Conservation (phyloP, 2,113 vertebrate species). For the Apodemus sylvaticus region DNA sequence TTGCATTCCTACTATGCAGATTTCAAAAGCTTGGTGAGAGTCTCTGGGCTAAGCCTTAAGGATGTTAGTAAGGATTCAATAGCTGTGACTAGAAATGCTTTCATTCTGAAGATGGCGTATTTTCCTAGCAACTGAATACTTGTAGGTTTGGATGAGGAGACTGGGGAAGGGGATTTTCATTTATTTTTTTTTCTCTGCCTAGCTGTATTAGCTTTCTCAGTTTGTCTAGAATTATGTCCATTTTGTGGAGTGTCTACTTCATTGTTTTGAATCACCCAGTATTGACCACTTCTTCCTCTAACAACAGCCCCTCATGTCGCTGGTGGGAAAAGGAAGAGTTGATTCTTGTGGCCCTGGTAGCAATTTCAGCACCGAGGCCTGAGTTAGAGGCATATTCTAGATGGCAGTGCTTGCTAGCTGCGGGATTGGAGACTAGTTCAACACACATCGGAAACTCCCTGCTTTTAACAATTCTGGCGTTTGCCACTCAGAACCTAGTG, state of each 20-base stretch:
- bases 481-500: slow-evolving; percentile 2
- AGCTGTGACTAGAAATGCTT: neutral
- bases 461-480: neutral
- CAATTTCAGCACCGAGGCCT: neutral
- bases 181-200: neutral
- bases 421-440: neutral
- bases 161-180: neutral
- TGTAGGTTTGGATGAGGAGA: neutral
- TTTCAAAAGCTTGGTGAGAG: neutral
- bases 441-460: neutral
- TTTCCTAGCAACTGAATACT: neutral
- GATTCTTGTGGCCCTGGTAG: neutral
- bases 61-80: neutral
- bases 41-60: neutral
- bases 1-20: slow-evolving; percentile 12
- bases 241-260: neutral
- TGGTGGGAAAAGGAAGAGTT: neutral
- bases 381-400: neutral
- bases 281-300: neutral
- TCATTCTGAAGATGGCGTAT: neutral
- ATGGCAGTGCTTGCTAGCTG: neutral
- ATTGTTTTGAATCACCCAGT: neutral
- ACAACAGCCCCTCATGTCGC: neutral
- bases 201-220: neutral
- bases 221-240: slow-evolving; percentile 15